These are phyloP conservation scores for Hycleus cichorii DNA, from an alignment of 1,140 invertebrate genomes.

Conservation along the genomic window DNA sequence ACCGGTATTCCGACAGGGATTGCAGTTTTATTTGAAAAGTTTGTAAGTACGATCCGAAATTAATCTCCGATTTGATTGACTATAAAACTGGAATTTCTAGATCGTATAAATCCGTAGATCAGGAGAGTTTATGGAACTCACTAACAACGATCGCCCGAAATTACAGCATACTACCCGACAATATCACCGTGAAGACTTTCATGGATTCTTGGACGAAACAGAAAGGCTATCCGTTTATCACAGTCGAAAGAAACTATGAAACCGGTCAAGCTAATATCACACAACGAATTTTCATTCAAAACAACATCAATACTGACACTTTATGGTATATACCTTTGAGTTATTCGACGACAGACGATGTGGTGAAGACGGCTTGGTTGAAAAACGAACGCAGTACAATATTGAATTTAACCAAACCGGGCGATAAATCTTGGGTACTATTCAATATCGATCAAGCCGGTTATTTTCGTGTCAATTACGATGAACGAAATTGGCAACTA, in stretches of 20 bases:
- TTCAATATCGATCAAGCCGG: slow-evolving; percentile 50
- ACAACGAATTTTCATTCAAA: slow-evolving; percentile 40
- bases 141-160: slow-evolving; percentile 24
- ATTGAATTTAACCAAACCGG: slow-evolving; percentile 17
- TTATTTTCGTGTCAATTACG: slow-evolving; percentile 59
- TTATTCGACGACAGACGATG: slow-evolving; percentile 36
- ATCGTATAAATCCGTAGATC: slow-evolving; percentile 26
- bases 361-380: slow-evolving; percentile 37
- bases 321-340: slow-evolving; percentile 52
- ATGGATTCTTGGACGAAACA: slow-evolving; percentile 59
- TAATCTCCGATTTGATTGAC: background rate
- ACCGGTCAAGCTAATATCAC: slow-evolving; percentile 40
- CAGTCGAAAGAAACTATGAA: slow-evolving; percentile 47
- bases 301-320: slow-evolving; percentile 14
- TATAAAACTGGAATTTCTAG: slow-evolving; percentile 11
- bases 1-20: slow-evolving; percentile 48
- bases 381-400: slow-evolving; percentile 29
- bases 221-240: slow-evolving; percentile 58
- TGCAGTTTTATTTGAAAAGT: slow-evolving; percentile 46
- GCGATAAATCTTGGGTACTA: slow-evolving; percentile 44
- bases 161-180: slow-evolving; percentile 22
- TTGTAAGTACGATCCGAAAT: slow-evolving; percentile 30
- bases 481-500: slow-evolving; percentile 52
- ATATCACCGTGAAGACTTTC: slow-evolving; percentile 41
- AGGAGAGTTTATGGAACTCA: slow-evolving; percentile 31